phyloP scores from a whole-genome alignment of 2,888 invertebrate genomes.

The Spatulosminthurus flaviceps region DNA sequence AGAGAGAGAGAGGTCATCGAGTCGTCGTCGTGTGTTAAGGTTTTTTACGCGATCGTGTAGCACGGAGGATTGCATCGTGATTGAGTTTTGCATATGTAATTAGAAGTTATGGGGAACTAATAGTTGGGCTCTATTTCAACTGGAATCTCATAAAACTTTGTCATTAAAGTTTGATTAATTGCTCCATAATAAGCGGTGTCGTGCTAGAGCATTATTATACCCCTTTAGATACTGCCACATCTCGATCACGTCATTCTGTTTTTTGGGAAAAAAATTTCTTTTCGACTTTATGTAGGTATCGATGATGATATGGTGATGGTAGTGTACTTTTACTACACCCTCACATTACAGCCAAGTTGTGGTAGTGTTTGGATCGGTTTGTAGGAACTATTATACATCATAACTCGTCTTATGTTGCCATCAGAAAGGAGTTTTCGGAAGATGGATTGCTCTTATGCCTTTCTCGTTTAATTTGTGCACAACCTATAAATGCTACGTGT shows the following conservation, averaged over 20 bases:
- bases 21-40: slow-evolving; percentile 48
- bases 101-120: slow-evolving; percentile 58
- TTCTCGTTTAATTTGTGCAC: slow-evolving; percentile 45
- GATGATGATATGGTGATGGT: slow-evolving; percentile 9
- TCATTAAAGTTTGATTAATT: slow-evolving; percentile 63
- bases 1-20: slow-evolving; percentile 49
- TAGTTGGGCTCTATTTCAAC: slow-evolving; percentile 53
- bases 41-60: slow-evolving; percentile 51
- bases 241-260: slow-evolving; percentile 50
- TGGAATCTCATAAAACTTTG: slow-evolving; percentile 56
- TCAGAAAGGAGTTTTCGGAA: slow-evolving; percentile 47
- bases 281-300: neutral
- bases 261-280: neutral
- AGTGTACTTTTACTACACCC: slow-evolving; percentile 13
- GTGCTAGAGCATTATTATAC: slow-evolving; percentile 50
- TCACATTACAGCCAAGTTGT: neutral
- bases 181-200: slow-evolving; percentile 58
- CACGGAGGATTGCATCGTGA: slow-evolving; percentile 58
- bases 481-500: slow-evolving; percentile 34
- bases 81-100: slow-evolving; percentile 62
- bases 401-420: slow-evolving; percentile 9
- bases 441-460: slow-evolving; percentile 59
- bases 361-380: slow-evolving; percentile 2
- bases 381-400: neutral
- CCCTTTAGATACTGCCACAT: slow-evolving; percentile 39